phyloP scores from a whole-genome alignment of 2,113 vertebrate genomes.

The Stegastes partitus region DNA sequence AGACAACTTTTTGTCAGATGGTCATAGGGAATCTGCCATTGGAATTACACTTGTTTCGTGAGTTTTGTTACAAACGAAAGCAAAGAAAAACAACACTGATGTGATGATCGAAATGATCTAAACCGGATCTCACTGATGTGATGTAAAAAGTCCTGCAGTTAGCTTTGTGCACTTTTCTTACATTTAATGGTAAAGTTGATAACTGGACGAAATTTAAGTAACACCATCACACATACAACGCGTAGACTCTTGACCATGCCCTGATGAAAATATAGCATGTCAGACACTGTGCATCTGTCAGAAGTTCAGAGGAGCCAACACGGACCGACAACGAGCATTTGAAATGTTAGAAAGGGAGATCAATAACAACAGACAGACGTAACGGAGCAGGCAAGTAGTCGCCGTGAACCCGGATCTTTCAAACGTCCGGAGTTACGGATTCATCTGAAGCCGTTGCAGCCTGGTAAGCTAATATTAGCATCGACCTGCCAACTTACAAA shows the following conservation, averaged over 20 bases:
- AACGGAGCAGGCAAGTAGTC: background rate
- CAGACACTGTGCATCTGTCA: constrained; percentile 15
- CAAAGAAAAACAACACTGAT: too few species aligned
- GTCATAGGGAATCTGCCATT: background rate
- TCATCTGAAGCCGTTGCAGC: constrained; percentile 12
- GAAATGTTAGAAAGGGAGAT: background rate
- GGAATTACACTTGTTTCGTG: background rate
- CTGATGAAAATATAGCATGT: background rate
- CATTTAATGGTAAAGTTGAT: too few species aligned
- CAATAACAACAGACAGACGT: background rate
- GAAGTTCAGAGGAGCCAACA: background rate
- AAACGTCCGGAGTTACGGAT: background rate
- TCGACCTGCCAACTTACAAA: constrained; percentile 5
- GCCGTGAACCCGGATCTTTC: constrained; percentile 31
- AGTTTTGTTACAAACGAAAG: background rate
- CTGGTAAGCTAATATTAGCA: constrained; percentile 32
- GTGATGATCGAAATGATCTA: background rate
- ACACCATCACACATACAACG: too few species aligned
- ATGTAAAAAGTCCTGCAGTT: too few species aligned
- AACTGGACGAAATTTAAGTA: too few species aligned
- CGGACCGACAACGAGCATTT: background rate
- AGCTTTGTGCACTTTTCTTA: too few species aligned
- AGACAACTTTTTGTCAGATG: background rate
- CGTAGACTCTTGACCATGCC: too few species aligned
- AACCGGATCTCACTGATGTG: background rate